Percentiles rank a stretch among this genome's conserved stretches.
Conservation (phyloP, 2,888 invertebrate species). For the Ectemnius cavifrons region DNA sequence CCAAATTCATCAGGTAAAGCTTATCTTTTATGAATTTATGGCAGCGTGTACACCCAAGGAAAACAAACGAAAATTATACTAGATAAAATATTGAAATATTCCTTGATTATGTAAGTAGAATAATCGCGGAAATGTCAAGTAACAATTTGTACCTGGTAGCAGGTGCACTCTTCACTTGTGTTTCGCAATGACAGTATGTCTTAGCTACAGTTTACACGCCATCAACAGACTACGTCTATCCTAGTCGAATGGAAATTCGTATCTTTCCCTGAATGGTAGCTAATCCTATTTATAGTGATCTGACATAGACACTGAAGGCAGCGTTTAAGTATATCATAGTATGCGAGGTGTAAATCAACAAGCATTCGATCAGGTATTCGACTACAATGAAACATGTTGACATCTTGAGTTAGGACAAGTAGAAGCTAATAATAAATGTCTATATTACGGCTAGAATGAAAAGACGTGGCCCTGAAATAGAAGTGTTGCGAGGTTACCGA, state of each 20-base stretch:
- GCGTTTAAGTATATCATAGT: background rate
- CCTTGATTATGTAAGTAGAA: background rate
- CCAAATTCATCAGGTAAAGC: background rate
- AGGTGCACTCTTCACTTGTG: background rate
- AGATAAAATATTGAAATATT: background rate
- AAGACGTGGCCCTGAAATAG: constrained; percentile 58
- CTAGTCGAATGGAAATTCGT: background rate
- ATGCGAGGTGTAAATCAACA: constrained; percentile 1
- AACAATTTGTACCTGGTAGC: background rate
- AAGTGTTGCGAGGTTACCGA: constrained; percentile 46
- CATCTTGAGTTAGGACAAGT: constrained; percentile 9
- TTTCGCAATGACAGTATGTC: constrained; percentile 6
- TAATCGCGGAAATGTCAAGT: background rate
- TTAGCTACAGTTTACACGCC: background rate
- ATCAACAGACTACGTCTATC: background rate
- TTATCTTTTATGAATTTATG: background rate
- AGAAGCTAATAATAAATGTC: constrained; percentile 40
- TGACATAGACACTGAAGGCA: too few species aligned
- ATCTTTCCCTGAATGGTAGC: background rate
- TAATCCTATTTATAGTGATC: constrained; percentile 2
- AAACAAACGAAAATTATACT: background rate
- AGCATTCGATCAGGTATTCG: constrained; percentile 4
- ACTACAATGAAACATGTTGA: constrained; percentile 8
- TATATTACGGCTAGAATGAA: constrained; percentile 21
- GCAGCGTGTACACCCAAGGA: background rate